phyloP scores from a whole-genome alignment of 2,888 invertebrate species.

The Oligia latruncula region DNA sequence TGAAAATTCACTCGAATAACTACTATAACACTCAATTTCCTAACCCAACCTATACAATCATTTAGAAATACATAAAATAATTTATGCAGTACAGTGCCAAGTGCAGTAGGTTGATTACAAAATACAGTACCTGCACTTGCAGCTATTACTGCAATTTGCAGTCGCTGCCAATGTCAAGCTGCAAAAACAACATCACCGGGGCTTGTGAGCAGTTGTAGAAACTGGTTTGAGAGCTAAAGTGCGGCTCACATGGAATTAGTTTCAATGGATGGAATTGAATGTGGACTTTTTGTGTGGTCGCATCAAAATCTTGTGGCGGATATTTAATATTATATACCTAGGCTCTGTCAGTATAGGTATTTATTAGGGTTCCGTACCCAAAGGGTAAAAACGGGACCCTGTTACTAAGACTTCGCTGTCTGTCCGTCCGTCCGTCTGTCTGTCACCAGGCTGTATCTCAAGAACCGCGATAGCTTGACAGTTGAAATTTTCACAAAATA shows the following conservation, averaged over 20 bases:
- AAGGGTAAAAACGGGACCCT: too few species aligned
- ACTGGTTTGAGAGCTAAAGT: slow-evolving; percentile 46
- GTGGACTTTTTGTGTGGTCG: neutral
- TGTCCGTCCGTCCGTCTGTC: too few species aligned
- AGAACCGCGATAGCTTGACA: too few species aligned
- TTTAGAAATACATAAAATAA: slow-evolving; percentile 2
- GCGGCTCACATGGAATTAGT: slow-evolving; percentile 21
- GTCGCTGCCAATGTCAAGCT: slow-evolving; percentile 47
- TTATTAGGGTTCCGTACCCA: too few species aligned
- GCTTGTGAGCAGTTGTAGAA: slow-evolving; percentile 35
- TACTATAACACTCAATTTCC: neutral
- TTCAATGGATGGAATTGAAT: neutral
- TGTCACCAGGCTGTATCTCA: too few species aligned
- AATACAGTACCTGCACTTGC: slow-evolving; percentile 26
- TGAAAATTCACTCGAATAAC: neutral
- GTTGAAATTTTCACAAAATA: too few species aligned
- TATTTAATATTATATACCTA: neutral
- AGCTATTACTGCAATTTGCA: slow-evolving; percentile 46
- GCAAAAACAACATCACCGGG: slow-evolving; percentile 41
- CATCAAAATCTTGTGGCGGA: slow-evolving; percentile 8
- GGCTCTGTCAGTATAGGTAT: neutral
- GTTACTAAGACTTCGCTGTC: too few species aligned
- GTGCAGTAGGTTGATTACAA: slow-evolving; percentile 48
- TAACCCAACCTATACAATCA: neutral
- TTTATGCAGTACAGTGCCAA: slow-evolving; percentile 14